Evolutionary conservation across 2,797 vertebrate genomes (phyloP).

Genomic region (Sphaeramia orbicularis): DNA sequence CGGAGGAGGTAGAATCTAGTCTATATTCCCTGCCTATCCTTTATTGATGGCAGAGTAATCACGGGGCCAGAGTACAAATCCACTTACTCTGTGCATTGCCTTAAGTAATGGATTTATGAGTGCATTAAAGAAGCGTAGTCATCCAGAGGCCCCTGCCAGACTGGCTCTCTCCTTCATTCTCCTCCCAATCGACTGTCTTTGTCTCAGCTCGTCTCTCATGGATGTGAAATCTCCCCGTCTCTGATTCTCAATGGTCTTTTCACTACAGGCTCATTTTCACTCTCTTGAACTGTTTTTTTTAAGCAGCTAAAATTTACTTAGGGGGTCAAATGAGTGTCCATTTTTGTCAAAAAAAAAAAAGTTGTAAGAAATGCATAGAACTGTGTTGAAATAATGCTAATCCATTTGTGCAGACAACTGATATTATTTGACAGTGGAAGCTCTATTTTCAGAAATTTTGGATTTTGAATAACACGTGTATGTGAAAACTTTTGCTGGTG

Average conservation of each 20-base stretch:
- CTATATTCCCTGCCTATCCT: constrained; percentile 82
- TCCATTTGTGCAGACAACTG: no score
- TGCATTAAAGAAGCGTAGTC: constrained; percentile 84
- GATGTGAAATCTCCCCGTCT: constrained; percentile 56
- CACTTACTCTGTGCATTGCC: constrained; percentile 85
- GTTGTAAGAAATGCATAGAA: no score
- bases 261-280: constrained; percentile 66
- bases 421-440: no score
- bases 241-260: constrained; percentile 58
- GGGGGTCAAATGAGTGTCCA: no score
- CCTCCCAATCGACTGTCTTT: constrained; percentile 66
- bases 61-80: constrained; percentile 86
- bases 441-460: no score
- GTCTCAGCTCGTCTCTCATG: constrained; percentile 45
- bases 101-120: constrained; percentile 90
- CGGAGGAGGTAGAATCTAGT: constrained; percentile 73
- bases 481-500: no score
- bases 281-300: constrained; percentile 27
- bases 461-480: no score
- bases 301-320: no score
- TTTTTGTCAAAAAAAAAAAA: no score
- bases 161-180: constrained; percentile 73
- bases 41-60: constrained; percentile 89
- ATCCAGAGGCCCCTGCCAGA: constrained; percentile 81
- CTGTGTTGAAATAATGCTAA: no score